Percentiles rank a stretch among this genome's conserved stretches.
phyloP scores from a whole-genome alignment of 2,888 invertebrate genomes.

The Idaea aversata region DNA sequence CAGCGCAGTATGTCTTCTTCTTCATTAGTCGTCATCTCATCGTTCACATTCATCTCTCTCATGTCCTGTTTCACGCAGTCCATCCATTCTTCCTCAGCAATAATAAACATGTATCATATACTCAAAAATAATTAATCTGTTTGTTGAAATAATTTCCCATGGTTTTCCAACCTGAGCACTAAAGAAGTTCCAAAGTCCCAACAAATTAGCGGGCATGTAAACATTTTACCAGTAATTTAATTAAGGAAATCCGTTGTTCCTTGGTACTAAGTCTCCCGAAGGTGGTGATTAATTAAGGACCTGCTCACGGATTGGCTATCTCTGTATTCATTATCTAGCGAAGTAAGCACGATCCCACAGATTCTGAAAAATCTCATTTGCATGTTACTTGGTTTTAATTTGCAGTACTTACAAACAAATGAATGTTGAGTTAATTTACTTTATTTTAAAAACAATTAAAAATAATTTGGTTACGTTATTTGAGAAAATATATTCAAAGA shows the following conservation, averaged over 20 bases:
- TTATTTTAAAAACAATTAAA: no score
- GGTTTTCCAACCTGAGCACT: not conserved
- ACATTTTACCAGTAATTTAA: constrained; percentile 52
- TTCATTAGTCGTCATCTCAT: no score
- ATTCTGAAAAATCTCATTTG: constrained; percentile 52
- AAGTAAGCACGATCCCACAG: constrained; percentile 61
- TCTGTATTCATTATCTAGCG: constrained; percentile 68
- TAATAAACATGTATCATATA: no score
- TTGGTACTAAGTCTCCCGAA: constrained; percentile 22
- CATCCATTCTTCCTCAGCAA: no score
- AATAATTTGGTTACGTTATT: no score
- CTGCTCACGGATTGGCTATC: constrained; percentile 59
- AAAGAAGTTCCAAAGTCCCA: constrained; percentile 19
- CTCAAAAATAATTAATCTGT: no score
- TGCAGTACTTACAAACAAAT: constrained; percentile 4
- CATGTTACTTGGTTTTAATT: constrained; percentile 36
- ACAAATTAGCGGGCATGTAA: constrained; percentile 37
- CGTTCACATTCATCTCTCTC: no score
- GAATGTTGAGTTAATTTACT: no score
- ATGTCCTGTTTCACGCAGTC: no score
- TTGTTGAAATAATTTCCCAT: constrained; percentile 1
- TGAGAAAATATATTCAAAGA: no score
- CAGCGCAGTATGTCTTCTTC: no score
- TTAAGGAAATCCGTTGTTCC: constrained; percentile 50
- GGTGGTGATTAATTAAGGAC: constrained; percentile 65